Base-by-base conservation (phyloP, 2,888 invertebrate genomes). In the Buathra laborator region DNA sequence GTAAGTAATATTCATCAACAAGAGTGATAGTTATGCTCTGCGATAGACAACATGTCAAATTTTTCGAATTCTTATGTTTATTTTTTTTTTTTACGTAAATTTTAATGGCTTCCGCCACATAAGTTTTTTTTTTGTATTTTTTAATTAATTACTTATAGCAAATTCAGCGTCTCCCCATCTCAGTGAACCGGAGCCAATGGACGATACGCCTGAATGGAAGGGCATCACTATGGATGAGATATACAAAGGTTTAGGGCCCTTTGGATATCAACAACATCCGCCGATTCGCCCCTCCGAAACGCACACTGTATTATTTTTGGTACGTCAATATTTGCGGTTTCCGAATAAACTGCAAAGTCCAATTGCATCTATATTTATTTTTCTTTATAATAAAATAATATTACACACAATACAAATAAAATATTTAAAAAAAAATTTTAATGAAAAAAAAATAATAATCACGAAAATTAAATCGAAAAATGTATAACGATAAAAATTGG, bases 241-340 rank as follows among this genome's bases (percentile, higher is more conserved):
- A 87, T 93, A 93, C 76, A 93, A 92, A 87, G 94, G 94, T n/a
- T 92, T 93, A 86, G 94, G 93, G 10, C 92, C 93, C 53, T 95
- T 94, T 92, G 93, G 93, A 62, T 94, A 94, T 87, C 90, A 92
- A 53, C 93, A 94, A 81, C 87, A 92, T 67, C 95, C 95, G 0
- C 94, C 96, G 0, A 95, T 97, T n/a, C 91, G 92, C 3, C 95
- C 96, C 0, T 95, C 96, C 0, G 94, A 95, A 46, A 94, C 95
- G 82, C 97, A 97, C 89, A 94, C 95, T 10, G 96, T 97, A 12
- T 93, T 97, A 77, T 97, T 96, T 92, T 95, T 86, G 86, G 94
- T 94, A 90, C 86, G 82, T 14, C 2, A 1, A 10, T 68, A 48
- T n/a, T 16, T 48, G 3, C 10, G 10, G 44, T 46, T 46, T 16